Evolutionary conservation across 2,113 vertebrate species (phyloP), one percentile per base, ranked within the genome.

Genomic region (Falcunculus frontatus): DNA sequence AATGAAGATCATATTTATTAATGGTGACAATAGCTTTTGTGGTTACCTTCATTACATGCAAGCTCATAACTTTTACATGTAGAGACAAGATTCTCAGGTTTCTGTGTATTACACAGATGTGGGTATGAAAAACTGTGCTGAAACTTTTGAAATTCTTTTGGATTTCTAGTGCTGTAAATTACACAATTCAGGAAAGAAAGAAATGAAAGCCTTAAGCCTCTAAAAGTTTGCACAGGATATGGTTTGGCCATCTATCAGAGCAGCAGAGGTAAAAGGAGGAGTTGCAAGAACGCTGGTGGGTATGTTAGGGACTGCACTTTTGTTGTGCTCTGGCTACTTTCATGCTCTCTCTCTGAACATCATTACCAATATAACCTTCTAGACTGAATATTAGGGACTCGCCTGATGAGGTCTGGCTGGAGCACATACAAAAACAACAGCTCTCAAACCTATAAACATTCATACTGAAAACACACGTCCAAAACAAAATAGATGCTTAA

Each of bases 271-370:
- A 37, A 89, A 77, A 89, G 42, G 13, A 73, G 56, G 55, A 76
- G n/a, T 42, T 75, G 41, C 1, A 5, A 49, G 47, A 70, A 20
- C 0, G 1, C 33, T 17, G 4, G 7, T 56, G 60, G 4, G 4
- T 39, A 29, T 44, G 60, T 37, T n/a, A 37, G 29, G 37, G 44
- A 41, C 10, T 39, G 25, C 2, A 2, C 16, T 89, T 89, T 33
- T 72, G 6, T 29, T 41, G 23, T 32, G 46, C 44, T 72, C 60
- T 42, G 23, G 14, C 9, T 65, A 3, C 22, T 65, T 68, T 53
- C 22, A 9, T 26, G 5, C 18, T 7, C 30, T 56, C 37, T 23
- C 13, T 65, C 37, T 55, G 47, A 84, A 74, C 30, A 19, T 14
- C 10, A 47, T 74, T 55, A 41, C 21, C 44, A n/a, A 4, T 25